Percentiles rank a stretch among this genome's conserved stretches.
These are phyloP conservation scores for Dolichallabes microphthalmus DNA, from an alignment of 2,113 vertebrate species.

Conservation along the genomic window DNA sequence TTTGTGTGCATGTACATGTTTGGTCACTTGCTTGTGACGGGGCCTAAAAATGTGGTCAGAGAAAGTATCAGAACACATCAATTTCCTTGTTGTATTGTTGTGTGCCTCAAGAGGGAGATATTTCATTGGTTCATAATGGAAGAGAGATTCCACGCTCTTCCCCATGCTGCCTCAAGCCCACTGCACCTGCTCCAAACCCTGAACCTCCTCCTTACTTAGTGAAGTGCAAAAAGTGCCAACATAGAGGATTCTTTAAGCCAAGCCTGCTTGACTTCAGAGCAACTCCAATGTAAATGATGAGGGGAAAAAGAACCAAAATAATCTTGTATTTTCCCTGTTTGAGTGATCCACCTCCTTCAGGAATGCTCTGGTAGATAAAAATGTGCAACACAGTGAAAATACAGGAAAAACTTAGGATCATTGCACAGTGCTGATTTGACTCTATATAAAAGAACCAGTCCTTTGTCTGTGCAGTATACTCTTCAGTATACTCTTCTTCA, in stretches of 20 bases:
- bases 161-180: constrained; percentile 2
- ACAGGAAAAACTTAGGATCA: constrained; percentile 5
- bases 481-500: constrained; percentile 67
- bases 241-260: constrained; percentile 39
- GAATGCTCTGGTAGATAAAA: constrained; percentile 6
- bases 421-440: constrained; percentile 23
- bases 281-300: not conserved
- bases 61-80: constrained; percentile 12
- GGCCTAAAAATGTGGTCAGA: constrained; percentile 6
- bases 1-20: constrained; percentile 24
- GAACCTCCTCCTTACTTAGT: constrained; percentile 26
- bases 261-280: not conserved
- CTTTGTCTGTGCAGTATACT: constrained; percentile 68
- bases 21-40: constrained; percentile 10
- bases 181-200: constrained; percentile 21
- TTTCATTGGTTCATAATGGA: constrained; percentile 48
- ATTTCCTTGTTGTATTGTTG: constrained; percentile 31
- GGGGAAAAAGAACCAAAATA: not conserved
- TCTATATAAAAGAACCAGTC: constrained; percentile 59
- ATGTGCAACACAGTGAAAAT: not conserved
- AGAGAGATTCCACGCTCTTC: not conserved
- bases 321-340: not conserved
- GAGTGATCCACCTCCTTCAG: not conserved
- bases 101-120: constrained; percentile 24
- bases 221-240: constrained; percentile 77